Conservation (phyloP, 2,113 vertebrate genomes). For the Pyxicephalus adspersus region DNA sequence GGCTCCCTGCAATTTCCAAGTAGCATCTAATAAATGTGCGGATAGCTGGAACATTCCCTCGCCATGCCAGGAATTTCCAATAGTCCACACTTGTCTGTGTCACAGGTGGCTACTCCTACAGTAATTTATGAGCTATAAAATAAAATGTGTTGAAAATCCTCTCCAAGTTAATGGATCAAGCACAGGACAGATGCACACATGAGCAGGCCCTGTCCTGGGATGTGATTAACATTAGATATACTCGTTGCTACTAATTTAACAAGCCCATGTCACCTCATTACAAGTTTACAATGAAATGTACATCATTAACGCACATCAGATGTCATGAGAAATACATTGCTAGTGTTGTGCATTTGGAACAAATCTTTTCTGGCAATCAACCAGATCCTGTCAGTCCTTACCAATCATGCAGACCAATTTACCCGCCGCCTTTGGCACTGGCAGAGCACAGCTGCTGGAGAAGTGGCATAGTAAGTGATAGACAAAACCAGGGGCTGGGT, state of each 20-base stretch:
- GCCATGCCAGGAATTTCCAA: slow-evolving; percentile 19
- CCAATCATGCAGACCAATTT: background rate
- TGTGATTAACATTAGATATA: slow-evolving; percentile 21
- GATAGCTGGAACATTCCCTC: slow-evolving; percentile 4
- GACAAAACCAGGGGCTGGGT: slow-evolving; percentile 8
- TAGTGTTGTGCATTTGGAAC: background rate
- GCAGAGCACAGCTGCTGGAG: slow-evolving; percentile 18
- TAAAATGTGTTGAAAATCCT: slow-evolving; percentile 45
- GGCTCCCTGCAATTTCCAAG: background rate
- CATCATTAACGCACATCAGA: slow-evolving; percentile 8
- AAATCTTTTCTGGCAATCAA: background rate
- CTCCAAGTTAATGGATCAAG: slow-evolving; percentile 32
- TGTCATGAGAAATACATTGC: background rate
- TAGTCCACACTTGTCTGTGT: slow-evolving; percentile 31
- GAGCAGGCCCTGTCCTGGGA: background rate
- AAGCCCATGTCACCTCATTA: slow-evolving; percentile 10
- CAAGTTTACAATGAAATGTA: slow-evolving; percentile 32
- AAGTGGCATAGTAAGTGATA: slow-evolving; percentile 30
- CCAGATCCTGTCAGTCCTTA: slow-evolving; percentile 10
- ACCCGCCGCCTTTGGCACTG: background rate
- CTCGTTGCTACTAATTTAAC: slow-evolving; percentile 11
- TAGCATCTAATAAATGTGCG: slow-evolving; percentile 8
- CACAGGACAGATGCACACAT: slow-evolving; percentile 20
- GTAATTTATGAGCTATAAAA: slow-evolving; percentile 42
- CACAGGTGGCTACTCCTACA: slow-evolving; percentile 4